A percentile compares a stretch with the other conserved stretches of the same genome.
phyloP scores from a whole-genome alignment of 2,888 invertebrate species.

The Argynnis bischoffii region DNA sequence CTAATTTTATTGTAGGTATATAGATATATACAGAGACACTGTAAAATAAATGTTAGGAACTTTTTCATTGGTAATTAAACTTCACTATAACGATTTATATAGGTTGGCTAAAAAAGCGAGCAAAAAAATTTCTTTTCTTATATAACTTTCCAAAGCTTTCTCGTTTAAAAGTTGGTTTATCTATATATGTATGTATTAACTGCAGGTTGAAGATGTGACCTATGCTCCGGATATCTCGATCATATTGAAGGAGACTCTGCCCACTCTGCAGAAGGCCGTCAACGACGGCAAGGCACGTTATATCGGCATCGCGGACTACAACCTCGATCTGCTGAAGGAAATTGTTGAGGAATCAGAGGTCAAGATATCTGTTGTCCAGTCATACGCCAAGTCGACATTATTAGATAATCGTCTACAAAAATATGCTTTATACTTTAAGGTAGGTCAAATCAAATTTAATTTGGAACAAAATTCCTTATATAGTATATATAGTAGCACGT shows the following conservation, averaged over 20 bases:
- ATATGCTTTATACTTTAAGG: constrained; percentile 89
- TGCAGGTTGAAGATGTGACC: constrained; percentile 95
- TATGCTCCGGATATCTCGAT: constrained; percentile 90
- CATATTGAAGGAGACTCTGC: constrained; percentile 92
- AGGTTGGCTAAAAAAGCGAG: too few relatives aligned
- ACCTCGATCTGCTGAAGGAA: constrained; percentile 88
- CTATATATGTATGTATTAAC: constrained; percentile 22
- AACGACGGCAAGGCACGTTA: constrained; percentile 87
- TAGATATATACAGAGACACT: too few relatives aligned
- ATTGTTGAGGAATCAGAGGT: constrained; percentile 85
- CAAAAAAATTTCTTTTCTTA: too few relatives aligned
- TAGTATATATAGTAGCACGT: too few relatives aligned
- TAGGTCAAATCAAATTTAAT: constrained; percentile 52
- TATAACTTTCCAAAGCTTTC: too few relatives aligned
- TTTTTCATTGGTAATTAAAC: too few relatives aligned
- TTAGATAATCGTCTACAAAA: constrained; percentile 89
- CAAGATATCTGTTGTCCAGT: constrained; percentile 87
- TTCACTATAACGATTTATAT: too few relatives aligned
- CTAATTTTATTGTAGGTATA: too few relatives aligned
- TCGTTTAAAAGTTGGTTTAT: too few relatives aligned
- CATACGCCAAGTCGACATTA: constrained; percentile 91
- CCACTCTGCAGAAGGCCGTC: constrained; percentile 88
- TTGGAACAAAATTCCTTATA: too few relatives aligned
- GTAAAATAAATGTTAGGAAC: too few relatives aligned
- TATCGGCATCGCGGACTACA: constrained; percentile 95